These are phyloP conservation scores for Elephantulus edwardii DNA, from an alignment of 2,113 vertebrate genomes.

Conservation along the genomic window DNA sequence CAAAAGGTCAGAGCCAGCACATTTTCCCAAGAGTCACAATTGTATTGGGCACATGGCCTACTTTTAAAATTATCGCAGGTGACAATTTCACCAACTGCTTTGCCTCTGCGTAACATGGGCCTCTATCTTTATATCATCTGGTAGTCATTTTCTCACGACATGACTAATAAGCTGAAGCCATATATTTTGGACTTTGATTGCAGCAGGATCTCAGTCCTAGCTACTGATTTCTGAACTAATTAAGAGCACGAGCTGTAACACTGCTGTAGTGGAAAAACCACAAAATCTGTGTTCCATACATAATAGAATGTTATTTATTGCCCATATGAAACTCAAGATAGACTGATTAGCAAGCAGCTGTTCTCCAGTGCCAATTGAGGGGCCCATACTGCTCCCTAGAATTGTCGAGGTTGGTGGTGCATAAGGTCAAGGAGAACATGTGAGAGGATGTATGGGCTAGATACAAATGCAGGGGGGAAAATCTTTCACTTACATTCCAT, in stretches of 20 bases:
- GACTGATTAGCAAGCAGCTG: background rate
- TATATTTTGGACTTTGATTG: background rate
- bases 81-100: background rate
- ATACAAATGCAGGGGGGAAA: background rate
- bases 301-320: background rate
- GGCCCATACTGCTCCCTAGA: background rate
- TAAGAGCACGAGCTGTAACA: background rate
- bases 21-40: background rate
- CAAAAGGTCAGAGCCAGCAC: background rate
- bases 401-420: background rate
- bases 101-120: background rate
- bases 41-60: background rate
- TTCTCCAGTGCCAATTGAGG: background rate
- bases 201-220: background rate
- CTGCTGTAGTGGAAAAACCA: background rate
- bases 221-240: background rate
- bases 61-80: background rate
- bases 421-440: background rate
- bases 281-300: background rate
- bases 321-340: background rate
- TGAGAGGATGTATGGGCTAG: background rate
- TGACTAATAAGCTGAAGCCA: background rate
- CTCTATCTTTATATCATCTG: background rate
- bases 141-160: background rate
- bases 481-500: background rate